Percentiles rank a stretch among this genome's conserved stretches.
These are phyloP conservation scores for Gasteruption jaculator DNA, from an alignment of 2,888 invertebrate species.

Conservation along the genomic window DNA sequence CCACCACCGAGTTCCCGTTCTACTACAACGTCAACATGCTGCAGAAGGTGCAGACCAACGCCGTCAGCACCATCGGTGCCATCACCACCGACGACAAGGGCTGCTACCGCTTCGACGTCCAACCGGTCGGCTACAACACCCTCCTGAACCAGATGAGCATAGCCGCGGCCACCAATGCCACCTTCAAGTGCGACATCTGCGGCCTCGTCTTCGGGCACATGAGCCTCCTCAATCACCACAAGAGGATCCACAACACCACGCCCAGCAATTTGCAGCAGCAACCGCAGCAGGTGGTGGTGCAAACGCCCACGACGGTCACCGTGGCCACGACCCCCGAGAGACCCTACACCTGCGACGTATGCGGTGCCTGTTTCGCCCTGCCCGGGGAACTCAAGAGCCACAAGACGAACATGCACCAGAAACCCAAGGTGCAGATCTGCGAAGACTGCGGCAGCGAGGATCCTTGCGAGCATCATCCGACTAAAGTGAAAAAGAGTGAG, in stretches of 20 bases:
- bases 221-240: slow-evolving; percentile 79
- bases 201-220: slow-evolving; percentile 82
- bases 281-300: slow-evolving; percentile 51
- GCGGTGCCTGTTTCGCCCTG: slow-evolving; percentile 52
- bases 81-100: slow-evolving; percentile 52
- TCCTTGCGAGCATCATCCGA: slow-evolving; percentile 49
- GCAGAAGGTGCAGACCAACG: slow-evolving; percentile 51
- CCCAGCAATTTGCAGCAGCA: slow-evolving; percentile 46
- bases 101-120: slow-evolving; percentile 55
- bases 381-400: slow-evolving; percentile 54
- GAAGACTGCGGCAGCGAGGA: slow-evolving; percentile 50
- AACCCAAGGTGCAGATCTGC: slow-evolving; percentile 48
- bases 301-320: slow-evolving; percentile 50
- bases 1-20: slow-evolving; percentile 52
- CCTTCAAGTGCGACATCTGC: slow-evolving; percentile 85
- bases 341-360: slow-evolving; percentile 53
- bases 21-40: slow-evolving; percentile 55
- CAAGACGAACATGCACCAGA: slow-evolving; percentile 52
- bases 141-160: slow-evolving; percentile 83
- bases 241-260: slow-evolving; percentile 68
- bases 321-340: slow-evolving; percentile 48
- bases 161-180: slow-evolving; percentile 66
- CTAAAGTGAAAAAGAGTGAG: slow-evolving; percentile 50
- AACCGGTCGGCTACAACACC: slow-evolving; percentile 70
- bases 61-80: slow-evolving; percentile 50